Evolutionary conservation across 2,888 invertebrate genomes (phyloP).

Genomic region (Chrysina gloriosa): DNA sequence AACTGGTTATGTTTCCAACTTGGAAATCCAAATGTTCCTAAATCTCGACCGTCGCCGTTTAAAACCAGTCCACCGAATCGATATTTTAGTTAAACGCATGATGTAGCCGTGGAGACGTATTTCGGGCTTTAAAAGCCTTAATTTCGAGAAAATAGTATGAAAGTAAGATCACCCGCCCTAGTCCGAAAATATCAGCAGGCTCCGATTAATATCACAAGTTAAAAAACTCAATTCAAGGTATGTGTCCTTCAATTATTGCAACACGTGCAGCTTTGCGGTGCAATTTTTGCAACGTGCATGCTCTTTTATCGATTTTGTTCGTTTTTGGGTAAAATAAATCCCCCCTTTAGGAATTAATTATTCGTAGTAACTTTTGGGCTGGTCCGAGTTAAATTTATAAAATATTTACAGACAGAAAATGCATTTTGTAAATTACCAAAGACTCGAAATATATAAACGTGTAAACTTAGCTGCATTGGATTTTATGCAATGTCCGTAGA

Average conservation of each 20-base stretch:
- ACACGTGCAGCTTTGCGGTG: background rate
- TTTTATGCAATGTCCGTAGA: too few species aligned
- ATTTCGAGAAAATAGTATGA: constrained; percentile 19
- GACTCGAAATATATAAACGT: too few species aligned
- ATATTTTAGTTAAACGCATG: constrained; percentile 58
- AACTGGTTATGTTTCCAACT: too few species aligned
- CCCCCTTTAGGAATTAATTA: too few species aligned
- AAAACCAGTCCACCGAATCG: constrained; percentile 39
- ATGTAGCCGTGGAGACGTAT: constrained; percentile 57
- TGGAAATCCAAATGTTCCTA: background rate
- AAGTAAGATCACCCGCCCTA: background rate
- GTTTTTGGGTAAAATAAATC: too few species aligned
- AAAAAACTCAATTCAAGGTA: constrained; percentile 29
- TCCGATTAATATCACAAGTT: constrained; percentile 7
- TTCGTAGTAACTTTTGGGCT: too few species aligned
- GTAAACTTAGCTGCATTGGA: too few species aligned
- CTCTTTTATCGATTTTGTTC: background rate
- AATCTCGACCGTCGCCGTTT: constrained; percentile 9
- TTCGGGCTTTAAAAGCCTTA: constrained; percentile 42
- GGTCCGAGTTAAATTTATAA: too few species aligned
- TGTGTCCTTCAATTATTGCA: constrained; percentile 7
- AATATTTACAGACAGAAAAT: too few species aligned
- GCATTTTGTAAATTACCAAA: too few species aligned
- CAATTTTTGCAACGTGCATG: background rate
- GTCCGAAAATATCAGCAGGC: background rate